Percentiles rank a stretch among this genome's conserved stretches.
Evolutionary conservation across 2,113 vertebrate genomes (phyloP).

Genomic region (Gallinago jamesoni): DNA sequence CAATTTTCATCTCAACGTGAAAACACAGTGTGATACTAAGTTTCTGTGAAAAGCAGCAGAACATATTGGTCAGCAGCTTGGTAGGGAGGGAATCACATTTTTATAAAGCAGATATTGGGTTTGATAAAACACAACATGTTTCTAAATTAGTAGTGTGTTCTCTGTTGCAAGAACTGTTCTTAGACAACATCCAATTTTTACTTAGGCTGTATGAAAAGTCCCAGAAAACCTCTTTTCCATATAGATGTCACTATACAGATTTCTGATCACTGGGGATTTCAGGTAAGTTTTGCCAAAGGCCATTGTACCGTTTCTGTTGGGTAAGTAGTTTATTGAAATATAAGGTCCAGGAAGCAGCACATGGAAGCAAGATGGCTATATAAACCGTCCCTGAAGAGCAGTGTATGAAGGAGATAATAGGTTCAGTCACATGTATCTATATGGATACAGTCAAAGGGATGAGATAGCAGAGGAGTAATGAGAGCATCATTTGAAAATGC

Average conservation of each 20-base stretch:
- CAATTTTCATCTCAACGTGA: slow-evolving; percentile 73
- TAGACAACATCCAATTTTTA: not conserved
- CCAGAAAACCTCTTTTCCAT: not conserved
- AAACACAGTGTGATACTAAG: slow-evolving; percentile 54
- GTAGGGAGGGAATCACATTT: not conserved
- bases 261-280: not conserved
- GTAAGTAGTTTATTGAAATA: no score
- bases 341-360: not conserved
- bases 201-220: not conserved
- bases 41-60: slow-evolving; percentile 32
- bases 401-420: not conserved
- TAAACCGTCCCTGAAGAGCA: not conserved
- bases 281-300: not conserved
- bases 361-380: not conserved
- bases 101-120: not conserved
- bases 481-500: not conserved
- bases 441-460: not conserved
- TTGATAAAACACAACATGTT: slow-evolving; percentile 5
- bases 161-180: not conserved
- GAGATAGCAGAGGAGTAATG: fast-evolving
- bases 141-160: not conserved
- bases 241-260: not conserved
- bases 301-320: not conserved
- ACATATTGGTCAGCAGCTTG: not conserved
- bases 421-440: fast-evolving